These are phyloP conservation scores for Napeogenes sylphis DNA, from an alignment of 2,888 invertebrate genomes.

Conservation along the genomic window DNA sequence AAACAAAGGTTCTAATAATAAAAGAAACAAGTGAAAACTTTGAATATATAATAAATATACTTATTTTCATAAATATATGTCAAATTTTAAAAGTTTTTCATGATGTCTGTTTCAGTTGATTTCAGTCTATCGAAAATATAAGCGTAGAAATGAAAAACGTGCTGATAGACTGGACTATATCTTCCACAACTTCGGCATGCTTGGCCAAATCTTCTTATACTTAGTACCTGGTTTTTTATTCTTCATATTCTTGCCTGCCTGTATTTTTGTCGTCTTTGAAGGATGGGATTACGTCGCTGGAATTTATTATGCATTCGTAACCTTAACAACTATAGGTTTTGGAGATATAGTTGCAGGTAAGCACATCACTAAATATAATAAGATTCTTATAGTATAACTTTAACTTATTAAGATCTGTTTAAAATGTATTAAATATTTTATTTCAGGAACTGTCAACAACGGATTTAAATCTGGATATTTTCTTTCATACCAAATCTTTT, in stretches of 20 bases:
- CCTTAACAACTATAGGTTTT: constrained; percentile 92
- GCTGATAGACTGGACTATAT: constrained; percentile 79
- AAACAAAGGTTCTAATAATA: no score
- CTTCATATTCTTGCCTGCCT: constrained; percentile 91
- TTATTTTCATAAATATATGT: no score
- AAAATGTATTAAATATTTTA: neutral
- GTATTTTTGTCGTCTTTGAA: constrained; percentile 90
- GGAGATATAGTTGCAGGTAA: constrained; percentile 94
- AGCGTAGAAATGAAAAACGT: constrained; percentile 80
- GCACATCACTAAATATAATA: neutral
- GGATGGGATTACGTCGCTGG: constrained; percentile 90
- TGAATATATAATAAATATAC: no score
- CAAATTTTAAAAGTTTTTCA: no score
- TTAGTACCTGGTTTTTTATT: constrained; percentile 92
- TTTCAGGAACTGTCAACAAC: constrained; percentile 71
- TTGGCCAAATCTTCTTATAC: constrained; percentile 89
- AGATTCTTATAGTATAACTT: neutral
- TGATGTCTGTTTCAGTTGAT: constrained; percentile 79
- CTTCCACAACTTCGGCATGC: constrained; percentile 83
- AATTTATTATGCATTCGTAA: constrained; percentile 92
- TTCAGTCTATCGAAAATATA: constrained; percentile 88
- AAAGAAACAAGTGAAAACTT: no score
- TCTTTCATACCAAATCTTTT: constrained; percentile 86
- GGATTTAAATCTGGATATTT: constrained; percentile 79
- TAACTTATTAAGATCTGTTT: neutral